A percentile compares a stretch with the other conserved stretches of the same genome.
Evolutionary conservation across 2,113 vertebrate genomes (phyloP).

Genomic region (Pterocles orientalis): DNA sequence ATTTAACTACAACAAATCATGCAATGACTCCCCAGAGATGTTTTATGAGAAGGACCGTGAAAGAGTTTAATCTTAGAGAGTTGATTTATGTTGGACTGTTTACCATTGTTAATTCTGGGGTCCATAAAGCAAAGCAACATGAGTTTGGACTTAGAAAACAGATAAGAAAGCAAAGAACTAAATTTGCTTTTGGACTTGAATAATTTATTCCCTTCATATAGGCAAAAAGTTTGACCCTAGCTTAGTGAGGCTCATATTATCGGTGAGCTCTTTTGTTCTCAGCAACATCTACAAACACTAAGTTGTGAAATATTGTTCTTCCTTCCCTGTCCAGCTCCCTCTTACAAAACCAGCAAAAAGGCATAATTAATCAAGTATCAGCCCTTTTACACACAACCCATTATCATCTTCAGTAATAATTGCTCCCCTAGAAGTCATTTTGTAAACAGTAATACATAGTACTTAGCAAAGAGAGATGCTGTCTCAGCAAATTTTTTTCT

Average conservation of each 20-base stretch:
- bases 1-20: background rate
- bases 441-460: background rate
- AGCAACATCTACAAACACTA: background rate
- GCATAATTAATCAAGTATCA: background rate
- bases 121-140: background rate
- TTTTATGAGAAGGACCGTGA: background rate
- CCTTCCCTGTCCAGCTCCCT: background rate
- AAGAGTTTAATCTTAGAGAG: background rate
- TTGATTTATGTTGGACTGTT: background rate
- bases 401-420: constrained; percentile 22
- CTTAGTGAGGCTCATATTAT: background rate
- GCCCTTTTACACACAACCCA: background rate
- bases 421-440: background rate
- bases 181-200: background rate
- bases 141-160: background rate
- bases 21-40: background rate
- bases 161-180: background rate
- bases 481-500: constrained; percentile 1
- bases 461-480: background rate
- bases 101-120: background rate
- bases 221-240: background rate
- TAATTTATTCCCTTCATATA: background rate
- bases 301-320: background rate
- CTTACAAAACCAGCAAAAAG: background rate
- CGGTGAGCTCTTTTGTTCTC: background rate